A percentile compares a stretch with the other conserved stretches of the same genome.
These are phyloP conservation scores for Vulpes lagopus DNA, from an alignment of 2,113 vertebrate genomes.

Conservation along the genomic window DNA sequence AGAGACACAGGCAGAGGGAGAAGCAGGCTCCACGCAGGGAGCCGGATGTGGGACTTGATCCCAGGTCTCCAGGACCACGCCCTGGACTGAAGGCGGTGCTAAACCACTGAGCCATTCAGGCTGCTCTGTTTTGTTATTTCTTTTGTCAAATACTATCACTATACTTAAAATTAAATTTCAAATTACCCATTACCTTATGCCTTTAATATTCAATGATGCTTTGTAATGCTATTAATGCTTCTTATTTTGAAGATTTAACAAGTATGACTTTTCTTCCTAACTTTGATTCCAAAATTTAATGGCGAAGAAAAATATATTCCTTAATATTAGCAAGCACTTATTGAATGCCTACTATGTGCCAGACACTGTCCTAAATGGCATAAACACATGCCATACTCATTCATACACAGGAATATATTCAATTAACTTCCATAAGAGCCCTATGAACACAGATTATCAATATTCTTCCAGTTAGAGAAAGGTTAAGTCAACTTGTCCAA, in stretches of 20 bases:
- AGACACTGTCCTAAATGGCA: neutral
- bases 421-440: neutral
- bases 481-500: neutral
- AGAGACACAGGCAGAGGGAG: no score
- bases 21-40: no score
- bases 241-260: neutral
- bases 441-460: neutral
- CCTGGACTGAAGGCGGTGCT: no score
- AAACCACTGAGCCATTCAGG: no score
- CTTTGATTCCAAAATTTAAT: constrained; percentile 11
- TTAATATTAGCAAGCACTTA: neutral
- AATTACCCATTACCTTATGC: neutral
- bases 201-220: neutral
- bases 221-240: neutral
- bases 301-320: neutral
- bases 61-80: no score
- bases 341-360: neutral
- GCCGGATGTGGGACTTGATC: no score
- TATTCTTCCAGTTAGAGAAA: neutral
- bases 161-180: neutral
- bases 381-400: neutral
- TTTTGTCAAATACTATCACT: constrained; percentile 27
- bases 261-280: neutral
- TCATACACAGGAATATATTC: neutral
- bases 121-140: neutral